phyloP scores from a whole-genome alignment of 1,140 invertebrate species.

The Bombyx mandarina region DNA sequence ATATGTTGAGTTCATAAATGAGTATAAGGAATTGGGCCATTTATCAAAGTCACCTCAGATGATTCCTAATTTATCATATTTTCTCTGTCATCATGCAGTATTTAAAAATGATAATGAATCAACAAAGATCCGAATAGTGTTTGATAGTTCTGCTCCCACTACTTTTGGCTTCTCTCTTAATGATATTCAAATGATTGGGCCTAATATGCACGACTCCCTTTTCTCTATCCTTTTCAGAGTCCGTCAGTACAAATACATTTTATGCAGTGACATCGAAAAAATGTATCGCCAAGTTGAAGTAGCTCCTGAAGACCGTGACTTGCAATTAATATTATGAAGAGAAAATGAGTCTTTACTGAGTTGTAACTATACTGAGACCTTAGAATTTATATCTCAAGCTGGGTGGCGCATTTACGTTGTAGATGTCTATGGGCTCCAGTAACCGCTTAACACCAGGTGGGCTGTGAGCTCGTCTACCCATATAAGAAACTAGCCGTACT shows the following conservation, averaged over 20 bases:
- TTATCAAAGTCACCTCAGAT: no score
- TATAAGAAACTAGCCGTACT: no score
- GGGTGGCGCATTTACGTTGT: no score
- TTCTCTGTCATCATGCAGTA: slow-evolving; percentile 14
- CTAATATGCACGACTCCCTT: slow-evolving; percentile 19
- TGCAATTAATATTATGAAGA: slow-evolving; percentile 48
- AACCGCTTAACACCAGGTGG: no score
- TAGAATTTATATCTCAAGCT: no score
- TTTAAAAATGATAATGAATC: slow-evolving; percentile 9
- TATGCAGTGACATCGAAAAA: slow-evolving; percentile 37
- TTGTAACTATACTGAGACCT: no score
- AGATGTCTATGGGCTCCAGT: no score
- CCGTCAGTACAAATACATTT: slow-evolving; percentile 24
- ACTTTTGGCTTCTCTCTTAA: slow-evolving; percentile 4
- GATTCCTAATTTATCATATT: not conserved
- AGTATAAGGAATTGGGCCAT: slow-evolving; percentile 7
- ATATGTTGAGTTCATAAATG: slow-evolving; percentile 16
- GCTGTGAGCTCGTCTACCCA: no score
- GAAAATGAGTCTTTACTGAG: slow-evolving; percentile 14
- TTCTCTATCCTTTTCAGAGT: slow-evolving; percentile 40
- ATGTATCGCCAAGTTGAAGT: slow-evolving; percentile 1
- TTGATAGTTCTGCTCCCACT: slow-evolving; percentile 6
- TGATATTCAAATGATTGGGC: slow-evolving; percentile 13
- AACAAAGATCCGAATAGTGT: slow-evolving; percentile 16
- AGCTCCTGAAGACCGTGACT: slow-evolving; percentile 7